Conservation (phyloP, 1,140 invertebrate species). For the Dendrolimus kikuchii region DNA sequence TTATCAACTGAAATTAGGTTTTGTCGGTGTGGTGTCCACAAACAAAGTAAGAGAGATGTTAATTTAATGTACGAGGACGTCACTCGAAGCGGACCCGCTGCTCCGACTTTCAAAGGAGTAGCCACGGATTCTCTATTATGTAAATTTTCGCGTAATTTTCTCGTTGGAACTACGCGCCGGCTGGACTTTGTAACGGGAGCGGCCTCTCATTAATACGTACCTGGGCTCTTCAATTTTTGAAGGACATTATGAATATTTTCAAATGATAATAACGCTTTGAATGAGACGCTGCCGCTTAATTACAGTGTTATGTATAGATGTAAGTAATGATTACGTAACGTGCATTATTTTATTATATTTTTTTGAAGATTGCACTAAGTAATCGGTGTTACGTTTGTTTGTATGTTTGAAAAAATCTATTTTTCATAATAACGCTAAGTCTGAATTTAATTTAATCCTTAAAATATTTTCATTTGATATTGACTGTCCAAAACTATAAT, state of each 20-base stretch:
- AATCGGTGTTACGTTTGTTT: too few species aligned
- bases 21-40: slow-evolving; percentile 34
- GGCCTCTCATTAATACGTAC: slow-evolving; percentile 53
- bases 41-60: slow-evolving; percentile 61
- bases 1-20: slow-evolving; percentile 36
- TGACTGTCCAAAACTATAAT: too few species aligned
- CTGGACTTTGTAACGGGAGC: slow-evolving; percentile 59
- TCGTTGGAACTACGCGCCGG: slow-evolving; percentile 37
- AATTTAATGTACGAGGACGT: slow-evolving; percentile 62
- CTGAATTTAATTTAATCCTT: too few species aligned
- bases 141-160: slow-evolving; percentile 65
- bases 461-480: too few species aligned
- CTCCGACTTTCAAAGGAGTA: slow-evolving; percentile 58
- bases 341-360: too few species aligned
- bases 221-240: slow-evolving; percentile 36
- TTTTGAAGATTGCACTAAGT: too few species aligned
- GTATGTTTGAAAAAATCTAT: too few species aligned
- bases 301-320: too few species aligned
- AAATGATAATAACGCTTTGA: slow-evolving; percentile 6
- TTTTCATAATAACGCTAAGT: too few species aligned
- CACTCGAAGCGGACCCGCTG: slow-evolving; percentile 43
- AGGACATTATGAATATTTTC: slow-evolving; percentile 22
- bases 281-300: neutral
- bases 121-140: slow-evolving; percentile 68
- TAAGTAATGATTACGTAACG: too few species aligned